Base-by-base conservation (phyloP, 2,113 vertebrate genomes). In the Eptesicus fuscus region DNA sequence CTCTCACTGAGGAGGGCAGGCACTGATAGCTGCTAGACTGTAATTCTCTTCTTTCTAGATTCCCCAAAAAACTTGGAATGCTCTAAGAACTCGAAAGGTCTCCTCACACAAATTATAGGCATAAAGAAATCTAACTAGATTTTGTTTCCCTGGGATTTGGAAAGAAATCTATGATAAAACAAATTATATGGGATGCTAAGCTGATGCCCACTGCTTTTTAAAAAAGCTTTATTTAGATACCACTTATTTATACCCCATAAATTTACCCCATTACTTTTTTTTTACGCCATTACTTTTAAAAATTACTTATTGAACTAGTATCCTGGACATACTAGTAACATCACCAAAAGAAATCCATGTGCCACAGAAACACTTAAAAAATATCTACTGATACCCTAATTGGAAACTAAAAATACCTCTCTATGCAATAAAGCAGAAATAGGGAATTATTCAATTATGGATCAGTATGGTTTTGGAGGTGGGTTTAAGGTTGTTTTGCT, bases 51-150 rank as follows among this genome's bases (percentile, higher is more conserved):
- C 76, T 86, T 80, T 61, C 69, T 32, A 93, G 61, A 63, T 32
- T 82, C 71, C 35, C 53, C 42, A 40, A n/a, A 89, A 92, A 84
- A 86, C 23, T 86, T 77, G 63, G 44, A 71, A 74, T 76, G 49
- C 3, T 86, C 44, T 76, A 77, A 65, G 51, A 79, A 88, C 40
- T 37, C 37, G 78, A 83, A 93, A 96, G 59, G 56, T 61, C 4
- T 9, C 28, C 87, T 86, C 69, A 87, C 9, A 87, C 13, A 83
- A 88, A 86, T 53, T 83, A 69, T 79, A 49, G 79, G 49, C 35
- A 91, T 73, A 80, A 89, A 91, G 61, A 96, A 89, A 83, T 83
- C 23, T 74, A 89, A 80, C 9, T 67, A 90, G 69, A 74, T 90
- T 93, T 83, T 69, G 17, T 76, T 93, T 89, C 40, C 59, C 40